Evolutionary conservation across 2,797 vertebrate species (phyloP).

Genomic region (Alosa sapidissima): DNA sequence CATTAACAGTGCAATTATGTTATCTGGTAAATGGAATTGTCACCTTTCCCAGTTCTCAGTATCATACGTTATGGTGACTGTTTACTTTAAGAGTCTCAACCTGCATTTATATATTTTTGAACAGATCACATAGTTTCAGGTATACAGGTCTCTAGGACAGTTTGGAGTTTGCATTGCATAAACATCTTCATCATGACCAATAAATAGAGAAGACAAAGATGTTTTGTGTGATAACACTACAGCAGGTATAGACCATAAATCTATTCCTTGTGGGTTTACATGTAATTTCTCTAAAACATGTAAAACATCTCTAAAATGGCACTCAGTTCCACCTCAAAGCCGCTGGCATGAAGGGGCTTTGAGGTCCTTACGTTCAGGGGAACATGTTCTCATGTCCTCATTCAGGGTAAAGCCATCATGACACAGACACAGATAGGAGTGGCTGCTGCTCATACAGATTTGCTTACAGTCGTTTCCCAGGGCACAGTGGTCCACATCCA

Average conservation of each 20-base stretch:
- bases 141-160: not conserved
- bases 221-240: not conserved
- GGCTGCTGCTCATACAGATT: constrained; percentile 77
- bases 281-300: not conserved
- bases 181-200: constrained; percentile 10
- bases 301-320: not conserved
- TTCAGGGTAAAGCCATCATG: constrained; percentile 79
- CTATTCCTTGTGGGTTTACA: constrained; percentile 5
- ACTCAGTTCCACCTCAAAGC: not conserved
- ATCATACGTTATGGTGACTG: not conserved
- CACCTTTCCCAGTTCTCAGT: not conserved
- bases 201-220: not conserved
- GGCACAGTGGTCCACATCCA: constrained; percentile 79
- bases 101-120: not conserved
- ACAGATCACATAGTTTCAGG: not conserved
- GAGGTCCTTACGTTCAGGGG: constrained; percentile 10
- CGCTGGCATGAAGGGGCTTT: not conserved
- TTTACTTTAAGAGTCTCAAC: not conserved
- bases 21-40: not conserved
- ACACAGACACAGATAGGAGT: constrained; percentile 82
- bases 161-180: not conserved
- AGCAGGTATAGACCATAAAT: not conserved
- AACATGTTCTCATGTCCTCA: constrained; percentile 62
- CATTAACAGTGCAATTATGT: not conserved
- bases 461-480: constrained; percentile 84